phyloP scores from a whole-genome alignment of 2,113 vertebrate species.

The Pelodiscus sinensis region DNA sequence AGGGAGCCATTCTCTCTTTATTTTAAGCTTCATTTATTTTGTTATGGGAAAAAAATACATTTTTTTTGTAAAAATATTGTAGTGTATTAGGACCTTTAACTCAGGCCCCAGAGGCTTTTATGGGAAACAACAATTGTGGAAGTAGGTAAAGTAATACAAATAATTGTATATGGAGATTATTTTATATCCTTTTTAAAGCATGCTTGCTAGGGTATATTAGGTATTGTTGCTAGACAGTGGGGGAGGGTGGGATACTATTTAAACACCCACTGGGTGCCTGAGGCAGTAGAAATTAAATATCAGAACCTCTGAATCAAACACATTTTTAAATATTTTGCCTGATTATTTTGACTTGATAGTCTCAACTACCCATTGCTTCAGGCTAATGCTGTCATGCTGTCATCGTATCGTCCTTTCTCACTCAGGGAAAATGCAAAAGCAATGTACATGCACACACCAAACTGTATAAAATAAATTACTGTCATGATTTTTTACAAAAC shows the following conservation, averaged over 20 bases:
- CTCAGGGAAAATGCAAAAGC: not conserved
- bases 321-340: slow-evolving; percentile 12
- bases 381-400: slow-evolving; percentile 1
- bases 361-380: slow-evolving; percentile 14
- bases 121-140: not conserved
- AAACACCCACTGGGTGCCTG: not conserved
- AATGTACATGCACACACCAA: not conserved
- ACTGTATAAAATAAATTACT: not conserved
- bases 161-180: not conserved
- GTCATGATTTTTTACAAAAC: not conserved
- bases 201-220: not conserved
- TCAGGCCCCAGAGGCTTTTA: not conserved
- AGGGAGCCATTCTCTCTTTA: not conserved
- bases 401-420: slow-evolving; percentile 2
- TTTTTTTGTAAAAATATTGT: not conserved
- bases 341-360: not conserved
- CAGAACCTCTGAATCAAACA: slow-evolving; percentile 9
- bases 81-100: not conserved
- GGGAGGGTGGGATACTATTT: slow-evolving; percentile 2
- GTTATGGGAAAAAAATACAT: not conserved
- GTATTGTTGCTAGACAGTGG: not conserved
- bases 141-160: not conserved
- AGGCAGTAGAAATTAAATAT: slow-evolving; percentile 29
- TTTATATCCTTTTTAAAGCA: not conserved
- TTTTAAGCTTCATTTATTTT: not conserved